phyloP scores from a whole-genome alignment of 2,888 invertebrate genomes.

The Euphydryas editha region DNA sequence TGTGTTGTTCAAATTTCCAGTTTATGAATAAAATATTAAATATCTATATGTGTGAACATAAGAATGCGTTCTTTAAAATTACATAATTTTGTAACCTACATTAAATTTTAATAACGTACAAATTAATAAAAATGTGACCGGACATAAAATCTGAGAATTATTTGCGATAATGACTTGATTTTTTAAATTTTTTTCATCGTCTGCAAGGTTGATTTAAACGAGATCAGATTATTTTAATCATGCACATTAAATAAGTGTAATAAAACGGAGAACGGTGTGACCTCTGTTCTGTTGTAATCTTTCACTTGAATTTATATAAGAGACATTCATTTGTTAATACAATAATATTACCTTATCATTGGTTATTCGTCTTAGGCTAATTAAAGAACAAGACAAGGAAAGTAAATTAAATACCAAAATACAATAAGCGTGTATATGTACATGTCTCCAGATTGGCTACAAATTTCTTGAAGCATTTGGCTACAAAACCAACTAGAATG shows the following conservation, averaged over 20 bases:
- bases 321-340: conserved; percentile 46
- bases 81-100: conserved; percentile 25
- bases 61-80: neutral
- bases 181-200: conserved; percentile 53
- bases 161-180: conserved; percentile 46
- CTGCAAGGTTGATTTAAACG: conserved; percentile 61
- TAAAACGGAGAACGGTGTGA: conserved; percentile 57
- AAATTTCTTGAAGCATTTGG: conserved; percentile 6
- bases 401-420: neutral
- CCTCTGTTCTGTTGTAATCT: conserved; percentile 54
- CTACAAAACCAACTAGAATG: conserved; percentile 11
- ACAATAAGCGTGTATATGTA: neutral
- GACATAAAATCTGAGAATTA: conserved; percentile 44
- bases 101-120: conserved; percentile 40
- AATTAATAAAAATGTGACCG: conserved; percentile 43
- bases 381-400: neutral
- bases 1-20: too few species aligned
- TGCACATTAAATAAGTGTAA: conserved; percentile 49
- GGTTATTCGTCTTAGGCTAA: neutral
- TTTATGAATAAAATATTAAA: neutral
- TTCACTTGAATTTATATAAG: conserved; percentile 49
- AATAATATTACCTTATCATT: conserved; percentile 36
- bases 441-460: conserved; percentile 15
- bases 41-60: neutral
- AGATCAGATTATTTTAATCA: conserved; percentile 55